These are phyloP conservation scores for Lepus oiostolus DNA, from an alignment of 2,797 vertebrate species.

Conservation along the genomic window DNA sequence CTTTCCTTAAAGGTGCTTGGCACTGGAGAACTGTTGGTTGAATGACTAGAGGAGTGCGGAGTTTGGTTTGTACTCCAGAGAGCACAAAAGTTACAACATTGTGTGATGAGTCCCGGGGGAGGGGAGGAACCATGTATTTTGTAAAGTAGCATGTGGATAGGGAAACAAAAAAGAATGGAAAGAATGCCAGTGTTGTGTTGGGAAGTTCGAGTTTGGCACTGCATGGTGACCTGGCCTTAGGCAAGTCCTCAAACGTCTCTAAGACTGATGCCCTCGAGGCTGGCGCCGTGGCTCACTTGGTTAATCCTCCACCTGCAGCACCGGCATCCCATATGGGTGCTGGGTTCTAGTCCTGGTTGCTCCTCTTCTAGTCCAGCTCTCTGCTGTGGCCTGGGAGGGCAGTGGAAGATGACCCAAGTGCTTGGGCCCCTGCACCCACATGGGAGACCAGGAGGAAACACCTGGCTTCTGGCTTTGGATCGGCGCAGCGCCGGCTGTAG, in stretches of 20 bases:
- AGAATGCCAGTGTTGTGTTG: neutral
- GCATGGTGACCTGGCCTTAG: neutral
- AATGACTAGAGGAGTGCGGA: neutral
- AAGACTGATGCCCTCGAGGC: neutral
- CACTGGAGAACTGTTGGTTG: neutral
- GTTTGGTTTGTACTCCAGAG: conserved; percentile 33
- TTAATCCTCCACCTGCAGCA: no score
- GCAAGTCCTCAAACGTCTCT: neutral
- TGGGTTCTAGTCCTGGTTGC: no score
- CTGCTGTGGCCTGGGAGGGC: no score
- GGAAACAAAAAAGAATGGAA: neutral
- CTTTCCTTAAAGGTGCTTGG: neutral
- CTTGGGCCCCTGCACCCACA: no score
- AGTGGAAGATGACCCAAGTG: no score
- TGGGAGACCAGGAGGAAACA: no score
- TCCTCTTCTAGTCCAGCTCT: no score
- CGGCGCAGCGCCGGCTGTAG: no score
- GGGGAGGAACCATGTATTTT: neutral
- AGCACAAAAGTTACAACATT: conserved; percentile 26
- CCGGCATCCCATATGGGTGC: no score
- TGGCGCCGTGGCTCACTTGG: no score
- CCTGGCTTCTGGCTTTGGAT: no score
- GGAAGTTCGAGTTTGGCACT: neutral
- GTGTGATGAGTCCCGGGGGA: neutral
- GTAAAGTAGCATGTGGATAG: conserved; percentile 33